Percentiles rank a stretch among this genome's conserved stretches.
Evolutionary conservation across 2,797 vertebrate species (phyloP).

Genomic region (Nyctibius grandis): DNA sequence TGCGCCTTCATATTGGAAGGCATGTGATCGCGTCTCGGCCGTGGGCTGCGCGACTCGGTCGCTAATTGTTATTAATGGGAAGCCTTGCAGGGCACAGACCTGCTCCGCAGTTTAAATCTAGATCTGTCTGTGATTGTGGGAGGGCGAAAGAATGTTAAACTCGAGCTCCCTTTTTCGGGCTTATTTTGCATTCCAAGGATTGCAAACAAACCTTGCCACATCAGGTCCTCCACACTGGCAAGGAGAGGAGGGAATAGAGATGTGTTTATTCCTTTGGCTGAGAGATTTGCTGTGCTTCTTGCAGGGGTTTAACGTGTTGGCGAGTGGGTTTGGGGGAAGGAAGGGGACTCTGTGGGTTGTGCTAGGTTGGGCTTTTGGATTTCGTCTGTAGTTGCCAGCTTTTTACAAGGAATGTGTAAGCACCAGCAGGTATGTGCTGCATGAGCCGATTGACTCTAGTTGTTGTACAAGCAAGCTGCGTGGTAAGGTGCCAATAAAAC

Average conservation of each 20-base stretch:
- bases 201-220: constrained; percentile 8
- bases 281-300: background rate
- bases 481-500: background rate
- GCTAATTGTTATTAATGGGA: constrained; percentile 25
- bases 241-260: background rate
- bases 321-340: background rate
- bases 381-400: background rate
- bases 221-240: background rate
- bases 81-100: background rate
- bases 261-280: background rate
- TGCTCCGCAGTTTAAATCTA: background rate
- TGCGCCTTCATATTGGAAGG: background rate
- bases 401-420: background rate
- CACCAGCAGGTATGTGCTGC: constrained; percentile 4
- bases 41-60: background rate
- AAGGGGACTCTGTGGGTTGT: background rate
- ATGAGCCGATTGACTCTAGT: background rate
- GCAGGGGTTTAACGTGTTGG: background rate
- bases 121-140: background rate
- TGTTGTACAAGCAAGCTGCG: background rate
- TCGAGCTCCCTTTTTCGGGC: background rate
- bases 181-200: constrained; percentile 29
- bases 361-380: background rate
- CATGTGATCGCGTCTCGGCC: background rate
- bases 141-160: background rate